phyloP scores from a whole-genome alignment of 2,888 invertebrate species.

The Pimpla rufipes region DNA sequence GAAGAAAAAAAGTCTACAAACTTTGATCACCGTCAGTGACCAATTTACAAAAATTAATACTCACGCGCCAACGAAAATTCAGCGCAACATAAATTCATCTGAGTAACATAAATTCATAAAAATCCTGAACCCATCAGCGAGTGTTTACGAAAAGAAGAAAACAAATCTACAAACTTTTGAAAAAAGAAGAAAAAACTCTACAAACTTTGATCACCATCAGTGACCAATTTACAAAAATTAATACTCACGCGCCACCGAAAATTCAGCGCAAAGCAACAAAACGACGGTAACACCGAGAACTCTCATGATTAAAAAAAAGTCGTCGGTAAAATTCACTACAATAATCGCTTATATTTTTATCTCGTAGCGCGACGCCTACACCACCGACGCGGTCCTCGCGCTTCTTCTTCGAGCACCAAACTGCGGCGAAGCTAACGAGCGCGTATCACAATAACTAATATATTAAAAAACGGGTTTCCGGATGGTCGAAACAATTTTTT shows the following conservation, averaged over 20 bases:
- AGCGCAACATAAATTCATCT: neutral
- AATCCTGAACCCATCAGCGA: neutral
- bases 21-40: too few species aligned
- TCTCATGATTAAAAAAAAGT: neutral
- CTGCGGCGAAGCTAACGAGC: too few species aligned
- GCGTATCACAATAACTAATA: too few species aligned
- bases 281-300: neutral
- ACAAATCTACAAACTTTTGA: too few species aligned
- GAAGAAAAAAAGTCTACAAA: too few species aligned
- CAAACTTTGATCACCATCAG: neutral
- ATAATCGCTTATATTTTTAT: constrained; percentile 6
- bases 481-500: neutral
- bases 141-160: neutral
- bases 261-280: neutral
- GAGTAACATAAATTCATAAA: too few species aligned
- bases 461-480: neutral
- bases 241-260: neutral
- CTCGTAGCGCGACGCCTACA: neutral
- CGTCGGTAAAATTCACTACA: neutral
- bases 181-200: too few species aligned
- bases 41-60: too few species aligned
- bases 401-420: too few species aligned
- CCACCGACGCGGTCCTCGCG: neutral
- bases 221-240: neutral
- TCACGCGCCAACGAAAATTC: too few species aligned